A percentile compares a stretch with the other conserved stretches of the same genome.
These are phyloP conservation scores for Antedon mediterranea DNA, from an alignment of 53 echinoderm and acorn worm genomes.

Conservation along the genomic window DNA sequence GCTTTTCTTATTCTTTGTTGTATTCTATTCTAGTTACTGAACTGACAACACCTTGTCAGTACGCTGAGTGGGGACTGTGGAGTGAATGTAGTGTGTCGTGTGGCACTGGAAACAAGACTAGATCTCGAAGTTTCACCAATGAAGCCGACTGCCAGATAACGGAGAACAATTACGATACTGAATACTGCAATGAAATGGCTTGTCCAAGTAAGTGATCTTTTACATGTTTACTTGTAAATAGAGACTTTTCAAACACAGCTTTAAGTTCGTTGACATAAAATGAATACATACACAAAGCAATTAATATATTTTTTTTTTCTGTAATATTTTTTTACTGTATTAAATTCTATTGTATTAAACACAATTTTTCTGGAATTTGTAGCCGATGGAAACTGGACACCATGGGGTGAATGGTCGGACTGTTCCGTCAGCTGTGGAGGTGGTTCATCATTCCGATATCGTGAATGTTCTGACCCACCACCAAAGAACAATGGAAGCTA, in stretches of 20 bases:
- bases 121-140: slow-evolving; percentile 15
- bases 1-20: too few relatives aligned
- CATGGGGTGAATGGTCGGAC: slow-evolving; percentile 68
- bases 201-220: slow-evolving; percentile 50
- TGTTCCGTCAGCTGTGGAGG: slow-evolving; percentile 61
- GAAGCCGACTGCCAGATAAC: slow-evolving; percentile 16
- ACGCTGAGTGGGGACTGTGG: slow-evolving; percentile 32
- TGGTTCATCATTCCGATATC: slow-evolving; percentile 55
- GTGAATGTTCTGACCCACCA: slow-evolving; percentile 65
- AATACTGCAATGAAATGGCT: slow-evolving; percentile 55
- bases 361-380: not conserved
- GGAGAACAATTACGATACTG: slow-evolving; percentile 20
- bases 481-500: slow-evolving; percentile 70
- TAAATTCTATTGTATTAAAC: too few relatives aligned
- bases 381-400: slow-evolving; percentile 74
- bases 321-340: too few relatives aligned
- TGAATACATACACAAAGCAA: too few relatives aligned
- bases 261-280: too few relatives aligned
- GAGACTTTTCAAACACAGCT: too few relatives aligned
- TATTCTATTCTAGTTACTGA: not conserved
- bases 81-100: slow-evolving; percentile 48
- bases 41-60: not conserved
- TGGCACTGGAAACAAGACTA: slow-evolving; percentile 48
- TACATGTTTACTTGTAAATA: too few relatives aligned
- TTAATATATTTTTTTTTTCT: too few relatives aligned